A percentile compares a stretch with the other conserved stretches of the same genome.
These are phyloP conservation scores for Cephus pygmeus DNA, from an alignment of 2,888 invertebrate species.

Conservation along the genomic window DNA sequence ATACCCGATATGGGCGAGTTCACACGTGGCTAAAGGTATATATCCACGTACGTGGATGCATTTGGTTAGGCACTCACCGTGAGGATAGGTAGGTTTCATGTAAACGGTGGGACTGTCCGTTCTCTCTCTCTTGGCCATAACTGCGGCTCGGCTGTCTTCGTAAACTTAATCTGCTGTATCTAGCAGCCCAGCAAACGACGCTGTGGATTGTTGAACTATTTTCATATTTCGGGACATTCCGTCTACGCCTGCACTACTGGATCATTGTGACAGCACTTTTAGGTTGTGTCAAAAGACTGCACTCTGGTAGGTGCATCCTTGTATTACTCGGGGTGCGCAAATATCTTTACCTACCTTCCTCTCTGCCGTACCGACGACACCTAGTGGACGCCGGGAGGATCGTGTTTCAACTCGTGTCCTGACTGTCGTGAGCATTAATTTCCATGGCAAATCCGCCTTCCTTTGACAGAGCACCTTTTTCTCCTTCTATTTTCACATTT, in stretches of 20 bases:
- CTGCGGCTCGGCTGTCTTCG: not conserved
- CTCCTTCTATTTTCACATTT: not conserved
- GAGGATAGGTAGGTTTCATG: not conserved
- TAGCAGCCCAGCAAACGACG: not conserved
- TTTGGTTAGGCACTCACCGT: not conserved
- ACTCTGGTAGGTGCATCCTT: not conserved
- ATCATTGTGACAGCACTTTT: not conserved
- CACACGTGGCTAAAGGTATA: conserved; percentile 8
- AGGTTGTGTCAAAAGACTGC: not conserved
- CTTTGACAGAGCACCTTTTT: not conserved
- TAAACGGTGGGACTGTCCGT: not conserved
- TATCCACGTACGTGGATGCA: conserved; percentile 14
- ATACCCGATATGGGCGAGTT: not conserved
- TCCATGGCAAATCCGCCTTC: conserved; percentile 24
- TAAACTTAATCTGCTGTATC: not conserved
- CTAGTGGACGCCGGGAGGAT: conserved; percentile 11
- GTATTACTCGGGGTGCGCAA: not conserved
- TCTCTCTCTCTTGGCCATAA: not conserved
- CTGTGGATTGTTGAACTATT: not conserved
- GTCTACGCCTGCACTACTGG: not conserved
- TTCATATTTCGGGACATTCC: not conserved
- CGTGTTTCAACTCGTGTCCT: conserved; percentile 27
- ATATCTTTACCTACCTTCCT: not conserved
- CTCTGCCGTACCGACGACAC: not conserved
- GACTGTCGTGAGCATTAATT: conserved; percentile 27